These are phyloP conservation scores for Calidris pygmaea DNA, from an alignment of 2,113 vertebrate genomes.

Conservation along the genomic window DNA sequence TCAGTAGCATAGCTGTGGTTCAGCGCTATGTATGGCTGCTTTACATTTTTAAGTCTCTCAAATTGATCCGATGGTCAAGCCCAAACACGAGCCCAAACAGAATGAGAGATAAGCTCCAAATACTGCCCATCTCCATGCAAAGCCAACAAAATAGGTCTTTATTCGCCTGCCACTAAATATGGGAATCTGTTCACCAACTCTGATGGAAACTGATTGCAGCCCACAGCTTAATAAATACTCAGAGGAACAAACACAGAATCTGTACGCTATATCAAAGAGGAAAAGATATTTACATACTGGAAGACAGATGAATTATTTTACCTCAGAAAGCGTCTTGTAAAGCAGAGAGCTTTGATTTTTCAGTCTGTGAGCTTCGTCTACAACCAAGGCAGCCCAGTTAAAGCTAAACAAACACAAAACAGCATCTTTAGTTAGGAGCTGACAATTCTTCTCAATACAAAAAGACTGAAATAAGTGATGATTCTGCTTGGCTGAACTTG, in stretches of 20 bases:
- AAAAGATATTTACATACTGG: neutral
- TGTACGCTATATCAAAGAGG: neutral
- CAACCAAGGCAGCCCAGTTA: slow-evolving; percentile 79
- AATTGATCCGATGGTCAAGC: neutral
- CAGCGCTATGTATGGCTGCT: neutral
- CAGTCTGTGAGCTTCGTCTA: slow-evolving; percentile 93
- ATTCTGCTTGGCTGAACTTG: neutral
- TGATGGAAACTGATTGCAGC: neutral
- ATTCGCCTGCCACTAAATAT: neutral
- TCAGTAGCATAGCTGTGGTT: neutral
- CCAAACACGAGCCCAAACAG: neutral
- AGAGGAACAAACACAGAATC: neutral
- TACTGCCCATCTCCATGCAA: neutral
- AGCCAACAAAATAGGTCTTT: neutral
- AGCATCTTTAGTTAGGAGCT: neutral
- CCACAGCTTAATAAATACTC: neutral
- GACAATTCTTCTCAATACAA: neutral
- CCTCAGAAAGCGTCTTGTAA: slow-evolving; percentile 83
- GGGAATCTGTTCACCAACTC: neutral
- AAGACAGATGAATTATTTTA: slow-evolving; percentile 49
- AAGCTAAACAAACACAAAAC: slow-evolving; percentile 59
- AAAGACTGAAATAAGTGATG: neutral
- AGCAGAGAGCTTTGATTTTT: slow-evolving; percentile 90
- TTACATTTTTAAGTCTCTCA: neutral
- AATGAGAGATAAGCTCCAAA: neutral